Percentiles rank a stretch among this genome's conserved stretches.
Evolutionary conservation across 2,888 invertebrate species (phyloP).

Genomic region (Corythucha ciliata): DNA sequence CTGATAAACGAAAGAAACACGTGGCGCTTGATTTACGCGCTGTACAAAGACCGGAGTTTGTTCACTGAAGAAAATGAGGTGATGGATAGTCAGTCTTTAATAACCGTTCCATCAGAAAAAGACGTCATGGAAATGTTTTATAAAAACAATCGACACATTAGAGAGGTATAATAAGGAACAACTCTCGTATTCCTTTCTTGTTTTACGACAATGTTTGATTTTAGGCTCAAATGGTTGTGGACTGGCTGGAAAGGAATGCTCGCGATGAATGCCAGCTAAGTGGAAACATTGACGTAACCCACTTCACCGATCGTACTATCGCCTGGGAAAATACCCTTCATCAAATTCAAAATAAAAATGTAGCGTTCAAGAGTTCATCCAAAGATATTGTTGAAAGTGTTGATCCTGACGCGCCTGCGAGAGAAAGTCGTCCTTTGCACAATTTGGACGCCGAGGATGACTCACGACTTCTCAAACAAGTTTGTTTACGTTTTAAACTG

Average conservation of each 20-base stretch:
- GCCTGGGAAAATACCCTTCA: slow-evolving; percentile 90
- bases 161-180: slow-evolving; percentile 40
- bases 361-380: slow-evolving; percentile 31
- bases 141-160: slow-evolving; percentile 47
- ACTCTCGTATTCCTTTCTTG: slow-evolving; percentile 3
- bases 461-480: slow-evolving; percentile 27
- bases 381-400: slow-evolving; percentile 56
- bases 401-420: slow-evolving; percentile 82
- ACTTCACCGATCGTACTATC: slow-evolving; percentile 71
- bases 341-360: slow-evolving; percentile 48
- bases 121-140: slow-evolving; percentile 50
- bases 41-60: slow-evolving; percentile 64
- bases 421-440: slow-evolving; percentile 69
- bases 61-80: slow-evolving; percentile 29
- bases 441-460: slow-evolving; percentile 59
- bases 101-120: slow-evolving; percentile 48
- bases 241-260: slow-evolving; percentile 84
- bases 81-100: not conserved
- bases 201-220: not conserved
- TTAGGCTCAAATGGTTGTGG: slow-evolving; percentile 70
- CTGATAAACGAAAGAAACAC: slow-evolving; percentile 77
- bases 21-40: slow-evolving; percentile 72
- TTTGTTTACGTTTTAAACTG: not conserved
- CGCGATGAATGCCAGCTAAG: slow-evolving; percentile 45
- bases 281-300: slow-evolving; percentile 48